Evolutionary conservation across 2,888 invertebrate species (phyloP).

Genomic region (Rhyacophila evoluta): DNA sequence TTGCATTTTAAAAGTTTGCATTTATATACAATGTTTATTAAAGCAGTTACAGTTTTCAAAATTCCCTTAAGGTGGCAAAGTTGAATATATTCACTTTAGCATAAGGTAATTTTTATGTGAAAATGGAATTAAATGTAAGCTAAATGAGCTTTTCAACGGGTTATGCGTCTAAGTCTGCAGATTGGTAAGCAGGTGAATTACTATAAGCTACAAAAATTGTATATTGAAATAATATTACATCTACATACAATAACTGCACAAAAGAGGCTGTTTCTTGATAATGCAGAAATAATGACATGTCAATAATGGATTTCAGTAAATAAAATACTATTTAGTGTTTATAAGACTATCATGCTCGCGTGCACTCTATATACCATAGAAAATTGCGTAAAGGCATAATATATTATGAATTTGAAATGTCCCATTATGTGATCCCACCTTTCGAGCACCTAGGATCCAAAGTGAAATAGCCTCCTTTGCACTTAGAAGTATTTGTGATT

Average conservation of each 20-base stretch:
- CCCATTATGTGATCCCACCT: constrained; percentile 69
- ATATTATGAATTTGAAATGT: background rate
- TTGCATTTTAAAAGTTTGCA: too few relatives aligned
- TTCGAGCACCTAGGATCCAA: constrained; percentile 93
- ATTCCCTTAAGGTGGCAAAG: too few relatives aligned
- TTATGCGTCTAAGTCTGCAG: too few relatives aligned
- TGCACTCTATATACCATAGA: background rate
- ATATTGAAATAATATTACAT: background rate
- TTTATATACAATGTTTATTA: too few relatives aligned
- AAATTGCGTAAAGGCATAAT: constrained; percentile 5
- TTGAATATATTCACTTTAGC: too few relatives aligned
- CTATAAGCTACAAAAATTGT: too few relatives aligned
- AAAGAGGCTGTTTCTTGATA: constrained; percentile 70
- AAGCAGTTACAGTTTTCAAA: too few relatives aligned
- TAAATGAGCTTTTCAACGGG: too few relatives aligned
- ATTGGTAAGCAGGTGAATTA: too few relatives aligned
- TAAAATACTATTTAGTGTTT: constrained; percentile 37
- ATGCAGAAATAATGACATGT: constrained; percentile 37
- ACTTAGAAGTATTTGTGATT: constrained; percentile 87
- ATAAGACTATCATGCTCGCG: constrained; percentile 1
- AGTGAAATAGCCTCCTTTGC: constrained; percentile 94
- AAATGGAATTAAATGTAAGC: too few relatives aligned
- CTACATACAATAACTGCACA: constrained; percentile 57
- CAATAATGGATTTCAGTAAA: constrained; percentile 52
- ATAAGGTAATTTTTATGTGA: too few relatives aligned